Evolutionary conservation across 2,888 invertebrate species (phyloP).

Genomic region (Xanthorhoe designata): DNA sequence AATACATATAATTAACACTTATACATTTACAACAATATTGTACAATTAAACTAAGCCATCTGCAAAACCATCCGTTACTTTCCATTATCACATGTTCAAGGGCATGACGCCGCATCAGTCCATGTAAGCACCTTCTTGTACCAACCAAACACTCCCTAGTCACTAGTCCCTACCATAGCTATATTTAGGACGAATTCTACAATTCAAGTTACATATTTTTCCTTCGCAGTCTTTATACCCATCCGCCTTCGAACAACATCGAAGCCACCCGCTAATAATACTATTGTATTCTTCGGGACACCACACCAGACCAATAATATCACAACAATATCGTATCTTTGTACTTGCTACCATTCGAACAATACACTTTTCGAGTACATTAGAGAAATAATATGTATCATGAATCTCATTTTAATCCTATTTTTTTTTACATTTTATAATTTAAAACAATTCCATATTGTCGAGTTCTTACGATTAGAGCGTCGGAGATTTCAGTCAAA

Average conservation of each 20-base stretch:
- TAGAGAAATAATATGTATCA: constrained; percentile 58
- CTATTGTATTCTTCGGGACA: constrained; percentile 45
- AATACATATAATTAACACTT: constrained; percentile 80
- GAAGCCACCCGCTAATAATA: constrained; percentile 49
- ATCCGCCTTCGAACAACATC: too few relatives aligned
- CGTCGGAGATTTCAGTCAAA: constrained; percentile 23
- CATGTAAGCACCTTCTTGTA: constrained; percentile 59
- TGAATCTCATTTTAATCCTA: constrained; percentile 51
- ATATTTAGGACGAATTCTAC: constrained; percentile 34
- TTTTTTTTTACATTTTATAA: constrained; percentile 70
- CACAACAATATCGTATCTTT: constrained; percentile 63
- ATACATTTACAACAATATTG: constrained; percentile 73
- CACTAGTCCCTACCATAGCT: constrained; percentile 37
- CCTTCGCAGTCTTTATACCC: constrained; percentile 50
- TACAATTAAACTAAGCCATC: constrained; percentile 65
- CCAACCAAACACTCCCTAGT: constrained; percentile 38
- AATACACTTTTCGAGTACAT: constrained; percentile 28
- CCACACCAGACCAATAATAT: constrained; percentile 52
- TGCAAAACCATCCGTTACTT: constrained; percentile 57
- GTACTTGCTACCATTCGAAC: constrained; percentile 65
- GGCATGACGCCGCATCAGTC: constrained; percentile 64
- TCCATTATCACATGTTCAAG: constrained; percentile 74
- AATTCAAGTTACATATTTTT: constrained; percentile 62
- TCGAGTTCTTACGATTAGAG: constrained; percentile 58
- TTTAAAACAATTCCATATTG: constrained; percentile 78